These are phyloP conservation scores for Aporophyla nigra DNA, from an alignment of 2,888 invertebrate genomes.

Conservation along the genomic window DNA sequence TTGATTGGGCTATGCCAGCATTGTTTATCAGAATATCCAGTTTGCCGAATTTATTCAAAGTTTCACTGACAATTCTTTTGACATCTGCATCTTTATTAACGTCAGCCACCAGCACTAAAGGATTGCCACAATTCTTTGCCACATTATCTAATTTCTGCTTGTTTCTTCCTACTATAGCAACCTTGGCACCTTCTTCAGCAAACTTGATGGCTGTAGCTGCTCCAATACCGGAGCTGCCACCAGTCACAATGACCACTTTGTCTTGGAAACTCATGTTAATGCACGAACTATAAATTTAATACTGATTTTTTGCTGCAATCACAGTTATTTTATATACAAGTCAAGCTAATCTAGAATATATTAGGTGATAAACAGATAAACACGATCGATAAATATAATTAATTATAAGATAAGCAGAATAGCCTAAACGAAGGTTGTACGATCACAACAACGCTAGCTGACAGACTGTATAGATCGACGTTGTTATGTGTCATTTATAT, in stretches of 20 bases:
- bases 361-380: not conserved
- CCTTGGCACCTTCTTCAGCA: conserved; percentile 63
- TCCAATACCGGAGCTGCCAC: conserved; percentile 72
- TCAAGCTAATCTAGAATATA: not conserved
- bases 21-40: conserved; percentile 42
- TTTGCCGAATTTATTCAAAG: conserved; percentile 20
- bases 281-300: not conserved
- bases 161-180: conserved; percentile 65
- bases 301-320: not conserved
- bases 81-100: conserved; percentile 38
- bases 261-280: conserved; percentile 66
- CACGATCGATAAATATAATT: not conserved
- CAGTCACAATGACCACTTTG: conserved; percentile 71
- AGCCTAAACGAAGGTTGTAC: not conserved
- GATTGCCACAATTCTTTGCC: conserved; percentile 38
- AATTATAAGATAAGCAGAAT: not conserved
- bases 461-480: too few species aligned
- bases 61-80: conserved; percentile 38
- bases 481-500: not conserved
- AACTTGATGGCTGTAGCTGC: conserved; percentile 63
- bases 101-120: conserved; percentile 34
- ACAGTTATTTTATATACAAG: not conserved
- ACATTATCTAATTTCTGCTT: conserved; percentile 54
- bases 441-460: not conserved
- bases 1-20: conserved; percentile 2